Percentiles rank a stretch among this genome's conserved stretches.
phyloP scores from a whole-genome alignment of 2,888 invertebrate genomes.

The Clivina fossor region DNA sequence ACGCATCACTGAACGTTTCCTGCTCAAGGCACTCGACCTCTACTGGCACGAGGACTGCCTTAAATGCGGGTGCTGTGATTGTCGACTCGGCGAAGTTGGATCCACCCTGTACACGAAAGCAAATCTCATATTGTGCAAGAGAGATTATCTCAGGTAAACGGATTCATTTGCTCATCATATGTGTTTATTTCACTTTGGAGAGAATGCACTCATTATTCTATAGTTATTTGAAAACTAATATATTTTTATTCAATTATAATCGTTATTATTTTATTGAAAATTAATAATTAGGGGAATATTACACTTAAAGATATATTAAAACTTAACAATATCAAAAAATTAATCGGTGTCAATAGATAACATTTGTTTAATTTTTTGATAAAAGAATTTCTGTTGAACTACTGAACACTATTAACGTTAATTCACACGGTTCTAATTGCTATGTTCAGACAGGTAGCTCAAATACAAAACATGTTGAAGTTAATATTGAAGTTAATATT shows the following conservation, averaged over 20 bases:
- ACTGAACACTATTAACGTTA: too few relatives aligned
- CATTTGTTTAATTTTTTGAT: too few relatives aligned
- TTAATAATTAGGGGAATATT: too few relatives aligned
- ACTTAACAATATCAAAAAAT: too few relatives aligned
- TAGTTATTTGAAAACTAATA: background rate
- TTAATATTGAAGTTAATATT: too few relatives aligned
- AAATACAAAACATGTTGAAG: too few relatives aligned
- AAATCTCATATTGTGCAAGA: constrained; percentile 86
- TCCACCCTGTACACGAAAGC: constrained; percentile 89
- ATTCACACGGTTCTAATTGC: too few relatives aligned
- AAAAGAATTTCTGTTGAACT: too few relatives aligned
- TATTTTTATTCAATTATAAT: background rate
- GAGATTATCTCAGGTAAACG: constrained; percentile 85
- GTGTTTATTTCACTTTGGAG: background rate
- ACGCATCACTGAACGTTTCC: constrained; percentile 78
- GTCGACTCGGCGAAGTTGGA: constrained; percentile 89
- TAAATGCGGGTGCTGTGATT: constrained; percentile 91
- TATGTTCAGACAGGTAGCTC: too few relatives aligned
- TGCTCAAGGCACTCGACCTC: constrained; percentile 83
- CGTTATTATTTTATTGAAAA: too few relatives aligned
- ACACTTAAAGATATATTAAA: too few relatives aligned
- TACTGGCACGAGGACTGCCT: constrained; percentile 95
- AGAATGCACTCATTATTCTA: background rate
- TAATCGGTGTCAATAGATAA: too few relatives aligned
- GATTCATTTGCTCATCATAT: background rate